Base-by-base conservation (phyloP, 2,113 vertebrate species). In the Marmota flaviventris region DNA sequence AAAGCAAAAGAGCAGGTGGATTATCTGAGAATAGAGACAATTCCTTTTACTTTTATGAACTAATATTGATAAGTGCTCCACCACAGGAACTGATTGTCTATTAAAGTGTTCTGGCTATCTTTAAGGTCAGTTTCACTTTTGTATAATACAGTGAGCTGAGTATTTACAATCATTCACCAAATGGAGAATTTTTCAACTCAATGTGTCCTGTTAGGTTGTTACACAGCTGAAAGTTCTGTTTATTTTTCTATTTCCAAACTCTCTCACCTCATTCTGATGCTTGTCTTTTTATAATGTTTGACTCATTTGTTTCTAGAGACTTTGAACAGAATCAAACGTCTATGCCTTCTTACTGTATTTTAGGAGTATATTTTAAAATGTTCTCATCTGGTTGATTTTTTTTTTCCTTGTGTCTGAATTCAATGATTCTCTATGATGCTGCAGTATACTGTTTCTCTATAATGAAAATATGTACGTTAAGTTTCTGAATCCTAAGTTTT, bases 31-130 rank as follows among this genome's bases (percentile, higher is more conserved):
- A 95, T 75, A 94, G 91, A 96, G 95, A 97, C 97, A 96, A 98
- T 98, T 97, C 97, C 98, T 98, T 98, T 99, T 98, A 97, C 70
- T 98, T 98, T 98, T 98, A 98, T 98, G 98, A 98, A 98, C 93
- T 98, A 98, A 98, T 98, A 98, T 97, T 91, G 93, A 63, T 98
- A 98, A 99, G 98, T 98, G 97, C 98, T 98, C 89, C 27, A 83
- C 48, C 95, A 63, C 45, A 98, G 45, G 88, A 98, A 97, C 95
- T 97, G 96, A 91, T 97, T 97, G 37, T 95, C 94, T 96, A 22
- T 75, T 94, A 96, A 96, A 81, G 83, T 97, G 89, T 92, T 96
- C 76, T 85, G 79, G 83, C 95, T 98, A 94, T 78, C 92, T 83
- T 78, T 87, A 69, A 85, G 88, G 39, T 89, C 93, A 93, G 42